These are phyloP conservation scores for Drosophila suboccidentalis DNA, from an alignment of 2,888 invertebrate species.

Conservation along the genomic window DNA sequence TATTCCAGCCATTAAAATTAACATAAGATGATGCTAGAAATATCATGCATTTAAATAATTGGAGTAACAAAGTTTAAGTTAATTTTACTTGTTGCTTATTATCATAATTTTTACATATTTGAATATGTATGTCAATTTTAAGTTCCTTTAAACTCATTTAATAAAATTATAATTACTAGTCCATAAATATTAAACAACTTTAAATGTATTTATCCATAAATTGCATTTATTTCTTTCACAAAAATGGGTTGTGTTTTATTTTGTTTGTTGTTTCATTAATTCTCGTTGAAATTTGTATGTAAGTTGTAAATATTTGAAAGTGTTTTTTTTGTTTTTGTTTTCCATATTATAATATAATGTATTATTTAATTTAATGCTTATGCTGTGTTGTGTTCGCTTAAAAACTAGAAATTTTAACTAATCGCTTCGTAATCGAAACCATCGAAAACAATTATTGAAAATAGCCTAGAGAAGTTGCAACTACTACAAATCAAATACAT, in stretches of 20 bases:
- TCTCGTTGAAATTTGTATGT: slow-evolving; percentile 75
- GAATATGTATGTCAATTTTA: slow-evolving; percentile 42
- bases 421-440: slow-evolving; percentile 73
- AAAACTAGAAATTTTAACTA: slow-evolving; percentile 75
- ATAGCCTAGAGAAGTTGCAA: slow-evolving; percentile 79
- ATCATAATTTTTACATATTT: slow-evolving; percentile 26
- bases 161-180: neutral
- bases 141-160: slow-evolving; percentile 2
- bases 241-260: slow-evolving; percentile 58
- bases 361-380: slow-evolving; percentile 62
- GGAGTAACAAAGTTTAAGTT: slow-evolving; percentile 4
- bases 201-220: slow-evolving; percentile 69
- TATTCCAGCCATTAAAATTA: too few species aligned
- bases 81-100: neutral
- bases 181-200: slow-evolving; percentile 1
- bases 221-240: slow-evolving; percentile 77
- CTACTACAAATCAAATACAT: slow-evolving; percentile 70
- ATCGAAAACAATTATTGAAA: slow-evolving; percentile 76
- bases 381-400: slow-evolving; percentile 66
- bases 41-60: too few species aligned
- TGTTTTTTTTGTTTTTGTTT: slow-evolving; percentile 59
- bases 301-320: slow-evolving; percentile 79
- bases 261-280: slow-evolving; percentile 59
- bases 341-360: slow-evolving; percentile 56
- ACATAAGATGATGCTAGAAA: too few species aligned